Base-by-base conservation (phyloP, 2,797 vertebrate species). In the Furcifer pardalis region DNA sequence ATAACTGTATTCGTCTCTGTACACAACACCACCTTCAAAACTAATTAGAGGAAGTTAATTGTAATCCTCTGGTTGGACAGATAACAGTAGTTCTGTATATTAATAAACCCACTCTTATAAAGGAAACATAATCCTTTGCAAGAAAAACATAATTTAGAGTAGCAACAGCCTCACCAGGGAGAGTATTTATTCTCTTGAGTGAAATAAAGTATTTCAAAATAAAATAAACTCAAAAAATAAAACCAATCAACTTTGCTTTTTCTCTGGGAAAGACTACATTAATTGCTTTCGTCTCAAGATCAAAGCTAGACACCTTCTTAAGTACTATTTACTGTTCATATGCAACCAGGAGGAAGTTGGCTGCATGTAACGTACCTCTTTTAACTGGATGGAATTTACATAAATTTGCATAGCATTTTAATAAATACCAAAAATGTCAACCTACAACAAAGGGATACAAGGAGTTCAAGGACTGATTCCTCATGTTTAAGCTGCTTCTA, bases 181-280 rank as follows among this genome's bases (percentile, higher is more conserved):
- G 69, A 13, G 0, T 82, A 78, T 56, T 65, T 76, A 66, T 62
- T 86, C 63, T 87, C 84, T 30, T n/a, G 9, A 86, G 46, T 13
- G 86, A 91, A 89, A 84, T 19, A 40, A 6, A 71, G 79, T 1
- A n/a, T 78, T 42, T 88, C 84, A 56, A 19, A 56, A 56, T 56
- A 56, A 56, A 56, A 56, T 49, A 82, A 92, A 78, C 77, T 40
- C 62, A 76, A 1, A 19, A 56, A 23, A 6, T 46, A 40, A 76
- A 71, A 82, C 21, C n/a, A 85, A 84, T 19, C 9, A 71, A 10
- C 27, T 12, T 23, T 60, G 23, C 5, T 81, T 71, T 71, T 71
- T 30, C 32, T 59, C 10, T 49, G 25, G 35, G 4, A 40, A 59
- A 81, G 7, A 42, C 49, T 15, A 69, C 3, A 56, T 19, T 35